Conservation (phyloP, 2,797 vertebrate species). For the Craterocephalus amniculus region DNA sequence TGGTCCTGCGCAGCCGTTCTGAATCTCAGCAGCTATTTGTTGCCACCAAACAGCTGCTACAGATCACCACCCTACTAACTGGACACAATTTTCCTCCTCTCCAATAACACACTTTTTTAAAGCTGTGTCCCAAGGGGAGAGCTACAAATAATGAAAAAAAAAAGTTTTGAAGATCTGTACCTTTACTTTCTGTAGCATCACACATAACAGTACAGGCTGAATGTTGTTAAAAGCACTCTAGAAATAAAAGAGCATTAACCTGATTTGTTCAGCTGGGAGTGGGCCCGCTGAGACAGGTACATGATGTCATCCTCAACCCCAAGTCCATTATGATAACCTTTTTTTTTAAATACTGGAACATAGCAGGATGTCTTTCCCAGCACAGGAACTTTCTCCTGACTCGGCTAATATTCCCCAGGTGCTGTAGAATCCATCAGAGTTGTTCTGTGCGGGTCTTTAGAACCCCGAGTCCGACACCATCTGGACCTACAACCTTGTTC, state of each 20-base stretch:
- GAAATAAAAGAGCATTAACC: background rate
- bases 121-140: too few species aligned
- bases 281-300: too few species aligned
- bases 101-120: too few species aligned
- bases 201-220: background rate
- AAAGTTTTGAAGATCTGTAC: background rate
- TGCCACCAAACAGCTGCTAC: background rate
- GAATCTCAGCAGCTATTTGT: background rate
- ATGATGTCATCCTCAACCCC: background rate
- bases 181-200: background rate
- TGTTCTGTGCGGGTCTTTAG: background rate
- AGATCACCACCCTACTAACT: background rate
- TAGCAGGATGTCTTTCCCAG: background rate
- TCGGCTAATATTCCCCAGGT: background rate
- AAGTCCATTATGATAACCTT: background rate
- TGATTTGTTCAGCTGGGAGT: background rate
- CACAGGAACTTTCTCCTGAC: background rate
- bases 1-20: background rate
- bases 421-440: background rate
- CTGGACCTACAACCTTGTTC: too few species aligned
- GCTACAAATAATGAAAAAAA: too few species aligned
- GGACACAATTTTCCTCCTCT: background rate
- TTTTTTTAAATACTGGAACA: background rate
- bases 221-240: background rate
- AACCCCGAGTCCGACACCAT: background rate